These are phyloP conservation scores for Gnathonemus longibarbis DNA, from an alignment of 2,113 vertebrate genomes.

Conservation along the genomic window DNA sequence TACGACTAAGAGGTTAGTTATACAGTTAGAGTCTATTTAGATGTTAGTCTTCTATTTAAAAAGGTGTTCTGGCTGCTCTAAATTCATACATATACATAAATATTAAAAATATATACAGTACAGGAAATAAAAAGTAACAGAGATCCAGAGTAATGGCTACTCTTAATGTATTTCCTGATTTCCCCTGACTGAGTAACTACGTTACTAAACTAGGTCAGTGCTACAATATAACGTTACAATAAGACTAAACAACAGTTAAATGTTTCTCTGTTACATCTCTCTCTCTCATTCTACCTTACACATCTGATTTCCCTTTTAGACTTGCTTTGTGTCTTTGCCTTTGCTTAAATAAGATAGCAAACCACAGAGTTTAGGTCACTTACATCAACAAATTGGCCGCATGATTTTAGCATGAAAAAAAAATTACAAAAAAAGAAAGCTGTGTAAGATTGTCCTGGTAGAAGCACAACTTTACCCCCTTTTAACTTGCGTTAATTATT, in stretches of 20 bases:
- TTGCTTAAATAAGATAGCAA: conserved; percentile 69
- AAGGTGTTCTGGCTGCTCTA: conserved; percentile 37
- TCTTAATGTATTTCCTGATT: conserved; percentile 9
- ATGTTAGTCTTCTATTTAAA: conserved; percentile 48
- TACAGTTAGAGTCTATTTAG: conserved; percentile 46
- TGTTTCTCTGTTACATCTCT: not conserved
- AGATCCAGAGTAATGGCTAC: not conserved
- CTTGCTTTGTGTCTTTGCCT: conserved; percentile 38
- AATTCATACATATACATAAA: conserved; percentile 13
- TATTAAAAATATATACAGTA: conserved; percentile 9
- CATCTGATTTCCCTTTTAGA: not conserved
- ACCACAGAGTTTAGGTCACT: conserved; percentile 71
- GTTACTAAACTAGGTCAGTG: not conserved
- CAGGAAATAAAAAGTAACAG: conserved; percentile 3
- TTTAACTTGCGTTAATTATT: conserved; percentile 19
- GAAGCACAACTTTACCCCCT: conserved; percentile 49
- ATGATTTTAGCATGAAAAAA: conserved; percentile 76
- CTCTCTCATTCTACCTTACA: not conserved
- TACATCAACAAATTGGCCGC: conserved; percentile 76
- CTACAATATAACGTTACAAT: conserved; percentile 1
- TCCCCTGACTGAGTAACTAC: not conserved
- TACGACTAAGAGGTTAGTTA: conserved; percentile 63
- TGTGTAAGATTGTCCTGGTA: conserved; percentile 63
- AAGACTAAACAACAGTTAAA: conserved; percentile 23
- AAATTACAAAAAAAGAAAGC: conserved; percentile 70